Evolutionary conservation across 2,113 vertebrate genomes (phyloP), one percentile per base, ranked within the genome.

Genomic region (Rhinoptilus africanus): DNA sequence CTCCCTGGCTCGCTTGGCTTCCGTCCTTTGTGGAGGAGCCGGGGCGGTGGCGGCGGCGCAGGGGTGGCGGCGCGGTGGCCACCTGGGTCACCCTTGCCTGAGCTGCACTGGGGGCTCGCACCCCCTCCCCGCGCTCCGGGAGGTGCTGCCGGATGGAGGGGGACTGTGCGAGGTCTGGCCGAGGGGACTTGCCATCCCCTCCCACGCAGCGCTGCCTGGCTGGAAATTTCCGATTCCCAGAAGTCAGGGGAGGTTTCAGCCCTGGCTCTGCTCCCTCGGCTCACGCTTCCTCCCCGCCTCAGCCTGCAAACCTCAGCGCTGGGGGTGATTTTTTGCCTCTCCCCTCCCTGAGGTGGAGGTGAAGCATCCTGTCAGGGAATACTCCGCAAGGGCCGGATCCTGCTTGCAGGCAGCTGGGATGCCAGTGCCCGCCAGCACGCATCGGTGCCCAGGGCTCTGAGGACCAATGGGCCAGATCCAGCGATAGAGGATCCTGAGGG

Each of bases 11-110:
- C 3, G 1, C 80, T 50, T 7, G 0, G 50, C 74, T 94, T 97
- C 95, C 67, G 14, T 35, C 85, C 77, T 94, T 97, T 97, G 94
- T 96, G 90, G 15, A 35, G 88, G 76, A 85, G 72, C 59, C 5
- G 30, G 77, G 82, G 89, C 11, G 34, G 76, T 21, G 68, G 82
- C 8, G 47, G 81, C 27, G 24, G 63, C 26, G 1, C 2, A 2
- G 48, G 18, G 35, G 51, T 18, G 50, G 81, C 2, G 34, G 79
- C 19, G 10, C 3, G 13, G 54, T 69, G 69, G 79, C 83, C 69
- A 39, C 45, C 24, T 5, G 0, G 57, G 91, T 79, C 78, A 27
- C 19, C 51, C 54, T 14, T 62, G 56, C 67, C 76, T 6, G 32
- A 62, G 48, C 72, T 32, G 66, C 1, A 11, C 3, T 0, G 10